Percentiles rank a stretch among this genome's conserved stretches.
Conservation (phyloP, 2,888 invertebrate species). For the Caenorhabditis afra region DNA sequence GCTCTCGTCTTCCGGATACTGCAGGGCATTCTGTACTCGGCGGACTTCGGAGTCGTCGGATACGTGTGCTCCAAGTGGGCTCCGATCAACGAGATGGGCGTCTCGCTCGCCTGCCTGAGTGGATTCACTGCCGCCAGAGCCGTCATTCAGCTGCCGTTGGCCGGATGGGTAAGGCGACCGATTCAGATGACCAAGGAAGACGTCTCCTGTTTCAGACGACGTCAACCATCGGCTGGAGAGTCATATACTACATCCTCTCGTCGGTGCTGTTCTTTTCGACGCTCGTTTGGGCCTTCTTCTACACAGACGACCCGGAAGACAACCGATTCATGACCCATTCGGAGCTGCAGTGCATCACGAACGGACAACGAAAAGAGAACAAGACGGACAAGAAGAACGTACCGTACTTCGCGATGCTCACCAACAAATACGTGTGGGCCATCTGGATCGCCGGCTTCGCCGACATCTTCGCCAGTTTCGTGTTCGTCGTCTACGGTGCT, state of each 20-base stretch:
- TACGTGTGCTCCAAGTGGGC: slow-evolving; percentile 62
- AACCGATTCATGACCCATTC: slow-evolving; percentile 35
- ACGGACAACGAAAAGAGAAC: slow-evolving; percentile 30
- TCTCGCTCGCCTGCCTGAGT: slow-evolving; percentile 56
- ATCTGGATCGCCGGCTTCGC: slow-evolving; percentile 64
- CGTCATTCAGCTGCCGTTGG: slow-evolving; percentile 63
- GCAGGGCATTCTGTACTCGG: slow-evolving; percentile 63
- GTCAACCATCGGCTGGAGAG: slow-evolving; percentile 56
- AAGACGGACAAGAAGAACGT: slow-evolving; percentile 15
- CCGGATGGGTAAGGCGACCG: slow-evolving; percentile 58
- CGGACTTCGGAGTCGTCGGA: slow-evolving; percentile 66
- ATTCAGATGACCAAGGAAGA: background rate
- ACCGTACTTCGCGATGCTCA: slow-evolving; percentile 55
- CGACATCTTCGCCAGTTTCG: slow-evolving; percentile 64
- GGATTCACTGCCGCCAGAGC: slow-evolving; percentile 62
- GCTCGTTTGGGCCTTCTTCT: slow-evolving; percentile 44
- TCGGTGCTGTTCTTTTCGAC: slow-evolving; percentile 44
- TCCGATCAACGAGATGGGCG: slow-evolving; percentile 55
- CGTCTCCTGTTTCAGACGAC: slow-evolving; percentile 51
- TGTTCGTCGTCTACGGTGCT: slow-evolving; percentile 60
- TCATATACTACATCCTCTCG: slow-evolving; percentile 62
- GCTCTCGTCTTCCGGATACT: slow-evolving; percentile 61
- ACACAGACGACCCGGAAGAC: slow-evolving; percentile 53
- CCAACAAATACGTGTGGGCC: slow-evolving; percentile 54
- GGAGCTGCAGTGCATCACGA: slow-evolving; percentile 42